Evolutionary conservation across 92 coral and sea anemone species (phyloP).

Genomic region (Umimayanthus kanabou): DNA sequence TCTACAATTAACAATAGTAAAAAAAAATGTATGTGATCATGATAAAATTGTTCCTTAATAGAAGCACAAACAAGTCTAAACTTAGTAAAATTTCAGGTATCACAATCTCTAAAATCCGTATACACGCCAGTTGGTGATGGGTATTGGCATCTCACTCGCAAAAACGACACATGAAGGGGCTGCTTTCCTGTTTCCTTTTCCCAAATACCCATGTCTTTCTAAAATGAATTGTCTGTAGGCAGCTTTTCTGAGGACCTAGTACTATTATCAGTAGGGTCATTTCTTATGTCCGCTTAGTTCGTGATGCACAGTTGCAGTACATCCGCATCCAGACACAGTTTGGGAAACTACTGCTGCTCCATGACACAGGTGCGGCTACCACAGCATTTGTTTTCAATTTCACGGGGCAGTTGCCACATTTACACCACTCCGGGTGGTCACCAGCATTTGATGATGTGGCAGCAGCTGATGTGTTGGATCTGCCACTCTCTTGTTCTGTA

Average conservation of each 20-base stretch:
- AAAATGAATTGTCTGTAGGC: not conserved
- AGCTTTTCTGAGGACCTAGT: conserved; percentile 40
- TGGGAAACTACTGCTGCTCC: conserved; percentile 27
- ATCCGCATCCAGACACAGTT: conserved; percentile 53
- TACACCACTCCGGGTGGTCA: conserved; percentile 26
- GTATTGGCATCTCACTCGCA: too few relatives aligned
- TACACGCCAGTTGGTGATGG: too few relatives aligned
- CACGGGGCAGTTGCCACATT: not conserved
- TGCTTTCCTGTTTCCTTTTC: conserved; percentile 31
- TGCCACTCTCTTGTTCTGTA: conserved; percentile 28
- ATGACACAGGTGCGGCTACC: conserved; percentile 45
- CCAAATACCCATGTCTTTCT: conserved; percentile 40
- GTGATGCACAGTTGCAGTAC: conserved; percentile 46
- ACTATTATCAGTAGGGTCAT: conserved; percentile 46
- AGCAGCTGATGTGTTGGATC: not conserved
- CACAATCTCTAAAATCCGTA: too few relatives aligned
- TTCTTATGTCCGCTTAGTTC: conserved; percentile 46
- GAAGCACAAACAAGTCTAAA: too few relatives aligned
- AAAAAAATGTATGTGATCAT: not conserved
- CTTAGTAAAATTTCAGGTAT: too few relatives aligned
- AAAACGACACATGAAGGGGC: too few relatives aligned
- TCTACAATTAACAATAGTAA: not conserved
- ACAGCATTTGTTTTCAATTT: conserved; percentile 41
- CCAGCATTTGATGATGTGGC: conserved; percentile 11
- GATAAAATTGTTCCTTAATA: too few relatives aligned